phyloP scores from a whole-genome alignment of 2,888 invertebrate genomes.

The Drosophila siamana region DNA sequence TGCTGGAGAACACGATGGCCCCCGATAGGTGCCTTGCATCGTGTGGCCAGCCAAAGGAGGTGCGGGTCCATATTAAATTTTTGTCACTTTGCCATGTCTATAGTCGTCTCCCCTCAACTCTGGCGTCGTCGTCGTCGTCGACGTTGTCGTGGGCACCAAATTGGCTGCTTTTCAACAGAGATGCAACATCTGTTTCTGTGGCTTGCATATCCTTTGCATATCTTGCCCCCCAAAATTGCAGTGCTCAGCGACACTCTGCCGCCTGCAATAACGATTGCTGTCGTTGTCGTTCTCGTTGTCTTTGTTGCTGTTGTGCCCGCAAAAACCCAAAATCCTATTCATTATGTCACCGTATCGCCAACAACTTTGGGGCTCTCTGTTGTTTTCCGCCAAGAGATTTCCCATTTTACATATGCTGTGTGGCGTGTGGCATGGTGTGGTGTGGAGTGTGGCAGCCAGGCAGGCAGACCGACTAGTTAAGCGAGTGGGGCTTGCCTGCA shows the following conservation, averaged over 20 bases:
- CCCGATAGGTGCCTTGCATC: neutral
- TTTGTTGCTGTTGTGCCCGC: constrained; percentile 59
- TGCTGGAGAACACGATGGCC: neutral
- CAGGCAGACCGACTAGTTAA: neutral
- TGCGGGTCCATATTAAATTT: constrained; percentile 76
- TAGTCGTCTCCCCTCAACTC: constrained; percentile 31
- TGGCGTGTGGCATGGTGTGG: constrained; percentile 6
- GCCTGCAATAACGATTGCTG: constrained; percentile 3
- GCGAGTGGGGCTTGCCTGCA: constrained; percentile 45
- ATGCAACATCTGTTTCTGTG: constrained; percentile 81
- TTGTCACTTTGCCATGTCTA: constrained; percentile 83
- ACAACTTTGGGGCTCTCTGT: constrained; percentile 36
- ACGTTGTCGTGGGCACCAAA: constrained; percentile 59
- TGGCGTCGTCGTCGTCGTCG: neutral
- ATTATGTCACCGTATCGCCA: constrained; percentile 73
- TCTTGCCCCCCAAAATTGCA: constrained; percentile 73
- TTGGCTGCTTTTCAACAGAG: constrained; percentile 84
- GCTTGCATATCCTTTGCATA: constrained; percentile 74
- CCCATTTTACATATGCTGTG: constrained; percentile 56
- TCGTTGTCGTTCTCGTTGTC: neutral
- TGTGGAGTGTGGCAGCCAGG: neutral
- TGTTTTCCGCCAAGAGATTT: constrained; percentile 60
- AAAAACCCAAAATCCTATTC: constrained; percentile 77
- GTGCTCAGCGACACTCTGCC: constrained; percentile 14
- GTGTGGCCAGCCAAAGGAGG: neutral